Evolutionary conservation across 1,140 invertebrate species (phyloP), one percentile per base, ranked within the genome.

Genomic region (Eriocheir sinensis): DNA sequence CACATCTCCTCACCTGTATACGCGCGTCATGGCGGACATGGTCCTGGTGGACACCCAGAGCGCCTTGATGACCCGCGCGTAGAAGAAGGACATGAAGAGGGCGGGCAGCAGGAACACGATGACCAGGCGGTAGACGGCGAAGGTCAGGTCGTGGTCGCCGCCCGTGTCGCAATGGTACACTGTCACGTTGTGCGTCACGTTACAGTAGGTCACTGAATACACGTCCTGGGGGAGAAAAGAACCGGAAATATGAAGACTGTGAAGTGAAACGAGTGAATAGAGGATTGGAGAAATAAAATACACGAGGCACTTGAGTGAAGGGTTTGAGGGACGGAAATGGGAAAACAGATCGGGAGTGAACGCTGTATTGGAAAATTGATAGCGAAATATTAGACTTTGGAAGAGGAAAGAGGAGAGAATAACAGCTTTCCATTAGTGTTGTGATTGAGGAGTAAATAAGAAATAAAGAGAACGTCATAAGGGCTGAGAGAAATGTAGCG

Each of bases 31-130:
- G 79, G 97, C 96, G 40, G 96, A 96, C 94, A 97, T 97, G 41
- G 96, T 97, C 48, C 96, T 96, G 0, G 97, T 97, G 89, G 97
- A 97, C 81, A 97, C 96, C 97, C 97, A 97, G 0, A 97, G 96
- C 79, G 97, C 97, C 53, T 96, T 96, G 85, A 97, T 97, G 21
- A 97, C 97, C 60, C 96, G 96, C 38, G 96, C 95, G 96, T 97
- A 97, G 96, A 97, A 97, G 94, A 97, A 96, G 9, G 97, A 96
- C 97, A 97, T 97, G 60, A 97, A 95, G 15, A 97, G 34, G 0
- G 96, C 97, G 3, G 97, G 97, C 21, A 97, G 91, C 0, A 96
- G 93, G 95, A 97, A 97, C 92, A 97, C 96, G 32, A 97, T 96
- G 34, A 97, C 38, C 6, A 97, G 96, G 90, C 97, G 96, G 95